Base-by-base conservation (phyloP, 30 jellyfish, hydroid and myxozoan species). In the Chrysaora quinquecirrha region DNA sequence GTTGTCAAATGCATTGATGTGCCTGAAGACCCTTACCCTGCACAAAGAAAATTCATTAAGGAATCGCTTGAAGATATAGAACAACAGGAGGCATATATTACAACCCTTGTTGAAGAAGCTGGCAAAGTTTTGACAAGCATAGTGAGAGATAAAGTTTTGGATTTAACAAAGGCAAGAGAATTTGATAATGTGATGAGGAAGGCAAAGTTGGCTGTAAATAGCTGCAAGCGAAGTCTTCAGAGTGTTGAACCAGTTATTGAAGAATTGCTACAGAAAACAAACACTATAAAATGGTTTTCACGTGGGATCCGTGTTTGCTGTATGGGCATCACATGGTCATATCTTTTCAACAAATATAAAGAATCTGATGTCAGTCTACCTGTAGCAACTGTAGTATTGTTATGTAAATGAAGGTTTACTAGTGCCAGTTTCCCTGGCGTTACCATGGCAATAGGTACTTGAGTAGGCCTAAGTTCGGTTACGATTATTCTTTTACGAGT, bases 11-110 rank as follows among this genome's bases (percentile, higher is more conserved):
- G 34, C 34, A 63, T 63, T n/a, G 75, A 63, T 23, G 75, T 63
- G n/a, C 38, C 75, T n/a, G 75, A 63, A n/a, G 75, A 63, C 38
- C 75, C 75, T 63, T 63, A 63, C 25, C 75, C 34, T n/a, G 38
- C 75, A 3, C 35, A 63, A 11, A 21, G 75, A 6, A 63, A 32
- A 29, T 35, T n/a, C 38, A 63, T 63, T 19, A 63, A n/a, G 2
- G 34, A 63, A 22, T 21, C 75, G 2, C 75, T 63, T 27, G 38
- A 63, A 23, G 18, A 27, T 22, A 35, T 63, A 1, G 46, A 63
- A 23, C 0, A 32, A n/a, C 21, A 24, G 16, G 30, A 43, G 58
- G 16, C 58, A 43, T 9, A 43, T 6, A 43, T 43, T 16, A 43
- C 16, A 6, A 16, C 9, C 12, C 58, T 43, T 9, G 58, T 43